These are phyloP conservation scores for Sitophilus oryzae DNA, from an alignment of 1,140 invertebrate genomes.

Conservation along the genomic window DNA sequence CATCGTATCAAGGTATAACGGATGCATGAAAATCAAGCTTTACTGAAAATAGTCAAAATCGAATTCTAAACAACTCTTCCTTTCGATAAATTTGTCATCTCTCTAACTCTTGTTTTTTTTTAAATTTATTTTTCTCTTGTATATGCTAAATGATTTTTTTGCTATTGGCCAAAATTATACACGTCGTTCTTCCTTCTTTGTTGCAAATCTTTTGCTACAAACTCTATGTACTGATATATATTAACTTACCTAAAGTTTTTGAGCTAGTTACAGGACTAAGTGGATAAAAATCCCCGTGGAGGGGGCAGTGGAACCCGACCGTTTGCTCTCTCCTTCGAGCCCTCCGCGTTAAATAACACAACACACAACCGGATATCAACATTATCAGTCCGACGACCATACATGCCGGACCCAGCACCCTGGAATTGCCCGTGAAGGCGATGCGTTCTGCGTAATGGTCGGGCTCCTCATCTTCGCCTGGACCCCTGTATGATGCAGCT, in stretches of 20 bases:
- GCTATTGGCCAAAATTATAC: no score
- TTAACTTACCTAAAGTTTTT: conserved; percentile 39
- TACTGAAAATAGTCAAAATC: no score
- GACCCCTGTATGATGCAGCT: conserved; percentile 69
- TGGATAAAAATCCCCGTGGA: conserved; percentile 72
- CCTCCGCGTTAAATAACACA: conserved; percentile 60
- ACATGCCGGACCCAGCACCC: conserved; percentile 64
- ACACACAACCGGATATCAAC: conserved; percentile 53
- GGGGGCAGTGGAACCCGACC: conserved; percentile 68
- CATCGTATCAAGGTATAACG: no score
- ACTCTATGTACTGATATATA: no score
- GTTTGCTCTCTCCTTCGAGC: conserved; percentile 60
- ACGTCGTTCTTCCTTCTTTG: no score
- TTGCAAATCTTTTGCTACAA: no score
- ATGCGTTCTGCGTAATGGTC: conserved; percentile 63
- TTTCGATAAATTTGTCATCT: no score
- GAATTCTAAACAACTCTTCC: no score
- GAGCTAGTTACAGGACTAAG: conserved; percentile 55
- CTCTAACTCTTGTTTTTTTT: no score
- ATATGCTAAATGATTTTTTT: no score
- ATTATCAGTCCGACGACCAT: conserved; percentile 65
- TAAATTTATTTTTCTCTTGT: no score
- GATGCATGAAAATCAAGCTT: no score
- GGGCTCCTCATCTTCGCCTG: conserved; percentile 60
- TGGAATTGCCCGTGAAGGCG: conserved; percentile 65